A percentile compares a stretch with the other conserved stretches of the same genome.
Conservation (phyloP, 2,888 invertebrate genomes). For the Fragum sueziense region DNA sequence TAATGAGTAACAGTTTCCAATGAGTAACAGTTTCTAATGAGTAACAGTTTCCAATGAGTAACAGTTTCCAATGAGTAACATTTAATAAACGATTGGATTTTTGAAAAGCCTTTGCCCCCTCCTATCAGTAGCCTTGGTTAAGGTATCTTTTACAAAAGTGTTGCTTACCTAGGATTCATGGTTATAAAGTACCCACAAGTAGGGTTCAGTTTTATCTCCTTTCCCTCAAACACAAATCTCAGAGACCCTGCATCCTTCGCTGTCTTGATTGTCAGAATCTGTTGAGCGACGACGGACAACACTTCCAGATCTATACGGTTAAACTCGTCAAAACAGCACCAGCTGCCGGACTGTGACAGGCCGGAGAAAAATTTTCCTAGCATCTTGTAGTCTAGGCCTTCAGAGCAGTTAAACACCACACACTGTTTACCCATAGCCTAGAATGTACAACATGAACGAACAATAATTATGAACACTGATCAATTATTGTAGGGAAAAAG, state of each 20-base stretch:
- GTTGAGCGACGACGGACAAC: slow-evolving; percentile 82
- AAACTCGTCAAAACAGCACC: slow-evolving; percentile 83
- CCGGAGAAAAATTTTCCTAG: slow-evolving; percentile 82
- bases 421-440: slow-evolving; percentile 82
- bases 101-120: too few species aligned
- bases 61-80: too few species aligned
- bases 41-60: too few species aligned
- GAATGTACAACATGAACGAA: slow-evolving; percentile 11
- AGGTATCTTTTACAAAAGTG: too few species aligned
- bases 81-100: too few species aligned
- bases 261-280: slow-evolving; percentile 81
- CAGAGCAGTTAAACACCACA: slow-evolving; percentile 83
- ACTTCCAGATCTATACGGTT: slow-evolving; percentile 82
- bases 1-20: too few species aligned
- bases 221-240: slow-evolving; percentile 81
- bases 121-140: too few species aligned
- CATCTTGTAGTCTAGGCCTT: slow-evolving; percentile 82
- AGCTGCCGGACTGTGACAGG: slow-evolving; percentile 81
- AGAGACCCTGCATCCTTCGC: slow-evolving; percentile 80
- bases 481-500: neutral
- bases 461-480: too few species aligned
- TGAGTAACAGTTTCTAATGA: too few species aligned
- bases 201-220: slow-evolving; percentile 81
- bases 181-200: slow-evolving; percentile 82
- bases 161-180: slow-evolving; percentile 82